phyloP scores from a whole-genome alignment of 2,113 vertebrate species.

The Shinisaurus crocodilurus region DNA sequence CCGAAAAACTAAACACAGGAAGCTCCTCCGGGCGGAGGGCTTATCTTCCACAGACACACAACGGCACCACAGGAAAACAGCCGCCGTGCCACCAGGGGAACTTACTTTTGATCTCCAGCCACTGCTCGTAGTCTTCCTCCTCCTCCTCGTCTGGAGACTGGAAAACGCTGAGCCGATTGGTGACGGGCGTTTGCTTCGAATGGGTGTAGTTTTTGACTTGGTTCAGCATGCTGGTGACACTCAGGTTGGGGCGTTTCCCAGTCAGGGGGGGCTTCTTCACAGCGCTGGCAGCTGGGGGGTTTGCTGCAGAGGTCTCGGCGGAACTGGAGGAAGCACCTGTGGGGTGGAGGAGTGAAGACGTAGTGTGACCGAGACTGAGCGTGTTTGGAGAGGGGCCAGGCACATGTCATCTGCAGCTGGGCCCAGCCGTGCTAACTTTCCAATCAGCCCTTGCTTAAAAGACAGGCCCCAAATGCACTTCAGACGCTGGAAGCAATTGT shows the following conservation, averaged over 20 bases:
- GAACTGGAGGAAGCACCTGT: slow-evolving; percentile 69
- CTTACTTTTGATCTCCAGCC: slow-evolving; percentile 86
- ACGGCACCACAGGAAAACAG: neutral
- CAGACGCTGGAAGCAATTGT: no score
- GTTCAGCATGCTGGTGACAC: slow-evolving; percentile 84
- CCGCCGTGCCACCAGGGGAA: neutral
- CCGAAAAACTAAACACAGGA: neutral
- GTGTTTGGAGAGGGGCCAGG: no score
- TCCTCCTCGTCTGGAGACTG: slow-evolving; percentile 91
- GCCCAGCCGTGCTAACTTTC: no score
- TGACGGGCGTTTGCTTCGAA: slow-evolving; percentile 82
- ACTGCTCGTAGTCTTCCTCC: slow-evolving; percentile 87
- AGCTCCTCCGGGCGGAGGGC: neutral
- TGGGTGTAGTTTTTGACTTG: slow-evolving; percentile 89
- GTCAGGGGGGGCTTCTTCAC: slow-evolving; percentile 84
- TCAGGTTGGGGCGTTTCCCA: slow-evolving; percentile 85
- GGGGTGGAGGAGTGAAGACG: slow-evolving; percentile 40
- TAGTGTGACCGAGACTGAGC: no score
- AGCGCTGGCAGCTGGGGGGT: slow-evolving; percentile 36
- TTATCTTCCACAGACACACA: rapidly evolving
- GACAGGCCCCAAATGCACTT: no score
- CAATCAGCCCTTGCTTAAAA: no score
- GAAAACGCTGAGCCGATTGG: slow-evolving; percentile 89
- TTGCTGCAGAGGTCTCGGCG: slow-evolving; percentile 51
- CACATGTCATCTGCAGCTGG: no score